phyloP scores from a whole-genome alignment of 2,113 vertebrate species.

The Nerophis ophidion region DNA sequence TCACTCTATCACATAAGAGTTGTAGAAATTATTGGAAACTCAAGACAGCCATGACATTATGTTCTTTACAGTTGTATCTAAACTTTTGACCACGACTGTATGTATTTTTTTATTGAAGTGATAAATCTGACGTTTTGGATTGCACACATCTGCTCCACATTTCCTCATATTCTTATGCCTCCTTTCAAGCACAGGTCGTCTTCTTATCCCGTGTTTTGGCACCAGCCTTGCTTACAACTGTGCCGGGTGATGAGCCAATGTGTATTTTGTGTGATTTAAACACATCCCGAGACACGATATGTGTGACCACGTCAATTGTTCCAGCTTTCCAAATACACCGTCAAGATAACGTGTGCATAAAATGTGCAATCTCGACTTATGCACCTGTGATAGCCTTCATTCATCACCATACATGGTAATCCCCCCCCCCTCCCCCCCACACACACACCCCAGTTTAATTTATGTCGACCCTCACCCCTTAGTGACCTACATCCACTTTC shows the following conservation, averaged over 20 bases:
- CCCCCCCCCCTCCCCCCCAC: conserved; percentile 3
- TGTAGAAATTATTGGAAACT: too few relatives aligned
- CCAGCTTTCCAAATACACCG: background rate
- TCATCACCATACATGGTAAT: conserved; percentile 51
- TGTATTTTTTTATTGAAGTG: conserved; percentile 3
- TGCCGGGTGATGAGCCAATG: conserved; percentile 49
- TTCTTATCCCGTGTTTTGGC: conserved; percentile 31
- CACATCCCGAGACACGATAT: conserved; percentile 1
- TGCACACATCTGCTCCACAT: conserved; percentile 16
- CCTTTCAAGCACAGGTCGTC: conserved; percentile 31
- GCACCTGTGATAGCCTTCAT: conserved; percentile 58
- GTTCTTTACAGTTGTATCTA: too few relatives aligned
- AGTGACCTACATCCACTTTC: conserved; percentile 65
- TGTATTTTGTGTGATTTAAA: conserved; percentile 54
- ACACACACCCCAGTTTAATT: conserved; percentile 49
- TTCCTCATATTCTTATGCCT: conserved; percentile 23
- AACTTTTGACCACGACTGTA: background rate
- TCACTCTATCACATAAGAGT: too few relatives aligned
- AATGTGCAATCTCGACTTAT: conserved; percentile 35
- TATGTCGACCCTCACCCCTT: conserved; percentile 57
- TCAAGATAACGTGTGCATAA: conserved; percentile 14
- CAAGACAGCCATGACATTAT: too few relatives aligned
- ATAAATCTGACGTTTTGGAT: conserved; percentile 13
- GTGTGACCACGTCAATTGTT: conserved; percentile 1
- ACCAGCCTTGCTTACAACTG: conserved; percentile 32